Conservation (phyloP, 2,113 vertebrate species). For the Agelaius phoeniceus region DNA sequence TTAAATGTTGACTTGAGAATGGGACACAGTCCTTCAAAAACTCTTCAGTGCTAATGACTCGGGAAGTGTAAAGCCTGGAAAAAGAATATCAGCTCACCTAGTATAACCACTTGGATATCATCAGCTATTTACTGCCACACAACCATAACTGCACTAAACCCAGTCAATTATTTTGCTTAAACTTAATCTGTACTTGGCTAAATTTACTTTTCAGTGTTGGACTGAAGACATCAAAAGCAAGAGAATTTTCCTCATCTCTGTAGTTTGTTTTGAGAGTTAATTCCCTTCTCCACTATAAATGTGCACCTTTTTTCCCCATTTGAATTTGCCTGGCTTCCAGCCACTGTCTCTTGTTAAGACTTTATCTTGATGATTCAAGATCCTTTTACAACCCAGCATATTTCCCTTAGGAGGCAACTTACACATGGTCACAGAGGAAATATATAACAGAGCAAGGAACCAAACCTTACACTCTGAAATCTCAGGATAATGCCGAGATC, state of each 20-base stretch:
- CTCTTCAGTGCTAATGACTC: not conserved
- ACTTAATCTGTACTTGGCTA: not conserved
- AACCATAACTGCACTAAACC: not conserved
- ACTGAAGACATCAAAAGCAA: not conserved
- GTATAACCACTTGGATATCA: not conserved
- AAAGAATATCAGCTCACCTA: not conserved
- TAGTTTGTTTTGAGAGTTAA: not conserved
- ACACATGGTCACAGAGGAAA: not conserved
- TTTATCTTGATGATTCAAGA: conserved; percentile 43
- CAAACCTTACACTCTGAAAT: not conserved
- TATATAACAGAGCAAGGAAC: not conserved
- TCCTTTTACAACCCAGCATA: not conserved
- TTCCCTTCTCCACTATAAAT: not conserved
- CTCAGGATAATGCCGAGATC: not conserved
- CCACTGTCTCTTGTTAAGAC: not conserved
- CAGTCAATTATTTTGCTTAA: not conserved
- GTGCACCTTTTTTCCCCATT: not conserved
- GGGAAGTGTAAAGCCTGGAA: not conserved
- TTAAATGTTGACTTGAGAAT: not conserved
- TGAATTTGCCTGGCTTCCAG: conserved; percentile 9
- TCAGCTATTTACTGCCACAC: not conserved
- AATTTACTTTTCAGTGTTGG: not conserved
- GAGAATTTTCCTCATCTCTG: not conserved
- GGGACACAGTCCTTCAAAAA: not conserved
- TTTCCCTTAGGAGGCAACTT: conserved; percentile 10